Base-by-base conservation (phyloP, 2,113 vertebrate genomes). In the Dinomys branickii region DNA sequence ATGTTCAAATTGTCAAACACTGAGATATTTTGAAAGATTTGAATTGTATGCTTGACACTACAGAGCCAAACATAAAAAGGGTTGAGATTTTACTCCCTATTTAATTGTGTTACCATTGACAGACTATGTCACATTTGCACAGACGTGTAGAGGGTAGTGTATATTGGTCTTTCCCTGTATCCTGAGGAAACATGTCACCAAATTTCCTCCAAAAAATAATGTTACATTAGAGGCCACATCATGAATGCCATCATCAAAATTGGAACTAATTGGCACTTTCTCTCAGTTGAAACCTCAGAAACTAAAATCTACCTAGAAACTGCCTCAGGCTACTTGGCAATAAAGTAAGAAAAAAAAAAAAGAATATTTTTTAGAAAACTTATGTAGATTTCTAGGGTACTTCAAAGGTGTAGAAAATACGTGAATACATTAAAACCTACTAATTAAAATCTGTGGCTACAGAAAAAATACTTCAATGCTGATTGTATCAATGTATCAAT, bases 161-260 rank as follows among this genome's bases (percentile, higher is more conserved):
- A 52, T 35, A 73, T 33, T 87, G 52, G 30, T 91, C 38, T 94
- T 82, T 80, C 19, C 84, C 65, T 86, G 47, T 86, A 85, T 94
- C 78, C 26, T 54, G 41, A 95, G 50, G 88, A 92, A 93, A 93
- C 14, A 63, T 91, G 82, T 86, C 85, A 92, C 50, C 14, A 94
- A 82, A 85, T 65, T 47, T 47, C 47, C 19, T 41, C 16, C 38
- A 7, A 30, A 69, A 88, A 83, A 77, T 92, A 83, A 71, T 88
- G 56, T 92, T 92, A 67, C 44, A 67, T 90, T 93, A 94, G 35
- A 96, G 44, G 41, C 35, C 52, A 89, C 6, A 16, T 96, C 78
- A 88, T 77, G 94, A 91, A 96, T 92, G 94, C 38, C 90, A 96
- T 88, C 85, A 91, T 89, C 90, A 96, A 92, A 98, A 94, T 88